phyloP scores from a whole-genome alignment of 1,140 invertebrate species.

The Lepidostoma basale region DNA sequence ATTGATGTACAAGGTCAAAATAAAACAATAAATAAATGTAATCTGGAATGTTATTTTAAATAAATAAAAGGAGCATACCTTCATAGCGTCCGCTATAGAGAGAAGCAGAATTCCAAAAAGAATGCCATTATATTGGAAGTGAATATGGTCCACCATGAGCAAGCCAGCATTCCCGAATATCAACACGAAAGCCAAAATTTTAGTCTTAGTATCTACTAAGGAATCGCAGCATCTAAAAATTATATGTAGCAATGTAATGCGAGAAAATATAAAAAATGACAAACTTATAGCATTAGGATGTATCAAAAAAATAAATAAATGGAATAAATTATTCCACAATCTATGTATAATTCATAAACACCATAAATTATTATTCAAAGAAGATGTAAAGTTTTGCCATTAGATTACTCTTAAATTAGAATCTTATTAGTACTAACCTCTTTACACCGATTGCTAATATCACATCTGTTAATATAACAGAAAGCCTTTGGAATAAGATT shows the following conservation, averaged over 20 bases:
- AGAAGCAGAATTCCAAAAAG: slow-evolving; percentile 91
- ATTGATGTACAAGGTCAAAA: too few relatives aligned
- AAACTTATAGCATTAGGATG: too few relatives aligned
- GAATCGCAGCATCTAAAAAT: slow-evolving; percentile 50
- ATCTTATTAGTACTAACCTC: slow-evolving; percentile 64
- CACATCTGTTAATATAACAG: slow-evolving; percentile 89
- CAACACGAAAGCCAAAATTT: slow-evolving; percentile 60
- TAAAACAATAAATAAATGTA: neutral
- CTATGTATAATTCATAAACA: too few relatives aligned
- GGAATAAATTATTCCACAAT: too few relatives aligned
- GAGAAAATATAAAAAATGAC: too few relatives aligned
- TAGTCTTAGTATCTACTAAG: slow-evolving; percentile 54
- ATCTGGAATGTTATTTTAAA: neutral
- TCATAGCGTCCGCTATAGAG: slow-evolving; percentile 72
- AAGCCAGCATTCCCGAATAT: slow-evolving; percentile 85
- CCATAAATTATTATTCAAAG: too few relatives aligned
- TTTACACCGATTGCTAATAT: slow-evolving; percentile 80
- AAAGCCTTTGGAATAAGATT: slow-evolving; percentile 88
- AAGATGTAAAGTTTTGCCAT: too few relatives aligned
- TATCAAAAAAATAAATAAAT: too few relatives aligned
- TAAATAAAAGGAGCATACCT: slow-evolving; percentile 48
- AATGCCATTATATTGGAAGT: slow-evolving; percentile 99
- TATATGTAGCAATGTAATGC: too few relatives aligned
- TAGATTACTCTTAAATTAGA: too few relatives aligned
- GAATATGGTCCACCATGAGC: slow-evolving; percentile 95